A percentile compares a stretch with the other conserved stretches of the same genome.
These are phyloP conservation scores for Rhinichthys klamathensis DNA, from an alignment of 2,113 vertebrate genomes.

Conservation along the genomic window DNA sequence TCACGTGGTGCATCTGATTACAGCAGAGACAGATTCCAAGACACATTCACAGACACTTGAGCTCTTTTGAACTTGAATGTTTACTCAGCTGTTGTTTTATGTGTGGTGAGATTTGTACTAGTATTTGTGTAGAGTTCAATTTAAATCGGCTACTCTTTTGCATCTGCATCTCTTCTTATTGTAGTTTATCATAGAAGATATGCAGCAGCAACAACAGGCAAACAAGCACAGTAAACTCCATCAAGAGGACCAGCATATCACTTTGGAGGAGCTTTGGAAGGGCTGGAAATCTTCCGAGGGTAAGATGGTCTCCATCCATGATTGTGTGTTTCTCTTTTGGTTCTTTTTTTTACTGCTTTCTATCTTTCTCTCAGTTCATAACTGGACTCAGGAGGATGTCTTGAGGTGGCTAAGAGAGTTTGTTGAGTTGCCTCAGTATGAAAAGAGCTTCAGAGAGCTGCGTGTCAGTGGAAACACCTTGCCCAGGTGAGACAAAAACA, in stretches of 20 bases:
- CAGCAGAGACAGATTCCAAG: conserved; percentile 50
- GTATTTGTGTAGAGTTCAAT: background rate
- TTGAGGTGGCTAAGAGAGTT: conserved; percentile 82
- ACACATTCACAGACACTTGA: conserved; percentile 25
- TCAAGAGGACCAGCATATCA: conserved; percentile 95
- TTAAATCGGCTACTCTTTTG: background rate
- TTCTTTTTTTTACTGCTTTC: background rate
- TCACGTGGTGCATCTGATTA: conserved; percentile 69
- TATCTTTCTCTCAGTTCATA: conserved; percentile 69
- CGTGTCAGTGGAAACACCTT: conserved; percentile 92
- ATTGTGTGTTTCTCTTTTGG: background rate
- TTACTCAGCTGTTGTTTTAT: conserved; percentile 28
- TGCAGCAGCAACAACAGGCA: conserved; percentile 91
- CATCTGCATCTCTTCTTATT: conserved; percentile 8
- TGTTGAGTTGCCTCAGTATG: conserved; percentile 95
- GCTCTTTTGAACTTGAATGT: background rate
- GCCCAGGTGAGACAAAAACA: conserved; percentile 81
- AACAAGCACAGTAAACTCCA: conserved; percentile 94
- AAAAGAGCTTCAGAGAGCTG: conserved; percentile 91
- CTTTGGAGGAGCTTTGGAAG: conserved; percentile 94
- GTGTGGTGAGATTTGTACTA: background rate
- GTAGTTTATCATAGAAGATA: conserved; percentile 93
- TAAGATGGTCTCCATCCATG: conserved; percentile 57
- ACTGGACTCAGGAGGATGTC: conserved; percentile 78
- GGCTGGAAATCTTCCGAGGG: conserved; percentile 96